Percentiles rank a stretch among this genome's conserved stretches.
Evolutionary conservation across 2,797 vertebrate genomes (phyloP).

Genomic region (Simalia tracyae): DNA sequence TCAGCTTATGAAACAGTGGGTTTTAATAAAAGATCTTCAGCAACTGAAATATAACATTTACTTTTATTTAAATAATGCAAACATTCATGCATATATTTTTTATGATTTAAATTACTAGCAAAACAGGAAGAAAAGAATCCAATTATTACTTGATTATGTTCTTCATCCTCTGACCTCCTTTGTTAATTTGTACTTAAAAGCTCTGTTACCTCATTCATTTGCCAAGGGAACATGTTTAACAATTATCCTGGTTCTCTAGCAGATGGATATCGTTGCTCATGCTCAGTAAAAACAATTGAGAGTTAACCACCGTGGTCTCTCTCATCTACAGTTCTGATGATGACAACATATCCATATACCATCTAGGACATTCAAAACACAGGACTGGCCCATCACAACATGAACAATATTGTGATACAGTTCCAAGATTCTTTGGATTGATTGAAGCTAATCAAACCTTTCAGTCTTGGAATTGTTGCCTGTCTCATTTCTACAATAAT

Average conservation of each 20-base stretch:
- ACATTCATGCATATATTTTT: neutral
- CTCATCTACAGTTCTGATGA: neutral
- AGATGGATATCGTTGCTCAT: neutral
- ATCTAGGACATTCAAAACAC: conserved; percentile 63
- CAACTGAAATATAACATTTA: neutral
- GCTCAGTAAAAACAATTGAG: neutral
- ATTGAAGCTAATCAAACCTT: conserved; percentile 52
- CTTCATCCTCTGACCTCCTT: neutral
- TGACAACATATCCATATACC: conserved; percentile 37
- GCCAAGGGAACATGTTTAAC: neutral
- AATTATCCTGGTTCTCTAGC: neutral
- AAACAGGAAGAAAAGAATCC: neutral
- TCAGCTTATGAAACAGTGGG: neutral
- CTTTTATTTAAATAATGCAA: neutral
- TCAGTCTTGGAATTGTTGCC: conserved; percentile 45
- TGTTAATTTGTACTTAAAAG: neutral
- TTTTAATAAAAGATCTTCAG: neutral
- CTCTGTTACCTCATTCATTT: neutral
- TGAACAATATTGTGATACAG: conserved; percentile 51
- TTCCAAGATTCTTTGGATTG: conserved; percentile 16
- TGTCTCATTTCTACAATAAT: conserved; percentile 48
- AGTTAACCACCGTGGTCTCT: neutral
- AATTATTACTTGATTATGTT: neutral
- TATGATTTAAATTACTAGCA: neutral
- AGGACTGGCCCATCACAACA: conserved; percentile 62